Percentiles rank a stretch among this genome's conserved stretches.
Conservation (phyloP, 2,113 vertebrate species). For the Atherinomorus stipes region DNA sequence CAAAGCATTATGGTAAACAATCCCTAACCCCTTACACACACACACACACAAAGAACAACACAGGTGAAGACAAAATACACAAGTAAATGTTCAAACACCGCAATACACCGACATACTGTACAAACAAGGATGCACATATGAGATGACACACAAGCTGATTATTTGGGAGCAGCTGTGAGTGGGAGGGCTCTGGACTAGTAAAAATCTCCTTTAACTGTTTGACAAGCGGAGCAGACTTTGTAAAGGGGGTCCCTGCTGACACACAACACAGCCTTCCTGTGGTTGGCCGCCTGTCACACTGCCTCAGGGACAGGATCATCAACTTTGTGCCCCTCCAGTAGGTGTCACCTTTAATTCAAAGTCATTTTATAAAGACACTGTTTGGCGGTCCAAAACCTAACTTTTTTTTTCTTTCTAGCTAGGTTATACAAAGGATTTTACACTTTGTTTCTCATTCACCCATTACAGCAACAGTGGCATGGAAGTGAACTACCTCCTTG, state of each 20-base stretch:
- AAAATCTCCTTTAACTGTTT: constrained; percentile 56
- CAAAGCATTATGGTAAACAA: constrained; percentile 14
- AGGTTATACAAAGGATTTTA: too few relatives aligned
- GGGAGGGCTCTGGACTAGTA: constrained; percentile 64
- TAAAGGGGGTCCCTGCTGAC: constrained; percentile 39
- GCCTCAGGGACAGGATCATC: background rate
- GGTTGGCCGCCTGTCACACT: constrained; percentile 4
- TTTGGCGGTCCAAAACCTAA: too few relatives aligned
- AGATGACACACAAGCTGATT: constrained; percentile 37
- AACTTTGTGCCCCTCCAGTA: background rate
- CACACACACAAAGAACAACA: background rate
- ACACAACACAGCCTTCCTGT: constrained; percentile 45
- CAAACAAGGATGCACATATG: constrained; percentile 22
- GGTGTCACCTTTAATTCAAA: background rate
- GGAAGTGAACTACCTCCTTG: too few relatives aligned
- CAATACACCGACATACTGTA: constrained; percentile 11
- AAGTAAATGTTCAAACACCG: constrained; percentile 14
- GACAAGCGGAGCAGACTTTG: constrained; percentile 49
- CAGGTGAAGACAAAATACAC: constrained; percentile 5
- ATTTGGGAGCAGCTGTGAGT: constrained; percentile 73
- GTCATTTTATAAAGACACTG: too few relatives aligned
- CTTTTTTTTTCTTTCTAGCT: too few relatives aligned
- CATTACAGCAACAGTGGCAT: too few relatives aligned
- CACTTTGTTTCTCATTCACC: too few relatives aligned
- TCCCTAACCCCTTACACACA: background rate